Conservation (phyloP, 2,888 invertebrate species). For the Acronicta leporina region DNA sequence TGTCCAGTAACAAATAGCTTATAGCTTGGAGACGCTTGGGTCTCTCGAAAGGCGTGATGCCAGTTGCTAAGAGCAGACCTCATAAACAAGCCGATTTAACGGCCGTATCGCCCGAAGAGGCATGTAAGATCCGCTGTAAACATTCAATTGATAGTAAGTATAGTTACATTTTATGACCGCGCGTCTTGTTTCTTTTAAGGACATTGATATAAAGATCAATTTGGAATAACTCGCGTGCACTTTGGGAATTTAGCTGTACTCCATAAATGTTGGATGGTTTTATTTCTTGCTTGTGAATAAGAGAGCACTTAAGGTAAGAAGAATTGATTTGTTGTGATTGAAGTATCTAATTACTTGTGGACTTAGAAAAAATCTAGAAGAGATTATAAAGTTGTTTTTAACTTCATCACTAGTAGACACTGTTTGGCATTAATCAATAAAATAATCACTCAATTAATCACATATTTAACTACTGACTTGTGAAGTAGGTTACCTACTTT, state of each 20-base stretch:
- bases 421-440: no score
- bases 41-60: constrained; percentile 4
- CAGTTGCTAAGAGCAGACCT: constrained; percentile 8
- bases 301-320: constrained; percentile 19
- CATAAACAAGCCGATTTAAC: constrained; percentile 41
- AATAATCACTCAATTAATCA: no score
- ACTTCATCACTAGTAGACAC: no score
- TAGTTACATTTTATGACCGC: background rate
- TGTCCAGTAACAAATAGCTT: background rate
- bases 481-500: constrained; percentile 15
- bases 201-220: background rate
- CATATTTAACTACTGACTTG: constrained; percentile 5
- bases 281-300: constrained; percentile 15
- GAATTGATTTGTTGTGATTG: constrained; percentile 31
- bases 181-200: background rate
- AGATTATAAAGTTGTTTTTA: no score
- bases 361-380: background rate
- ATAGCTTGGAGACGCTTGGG: background rate
- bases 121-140: constrained; percentile 29
- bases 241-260: background rate
- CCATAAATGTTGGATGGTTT: constrained; percentile 31
- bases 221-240: background rate
- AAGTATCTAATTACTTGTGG: constrained; percentile 12
- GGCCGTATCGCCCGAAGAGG: constrained; percentile 2
- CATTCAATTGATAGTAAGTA: constrained; percentile 30